A percentile compares a stretch with the other conserved stretches of the same genome.
These are phyloP conservation scores for Tachina grossa DNA, from an alignment of 2,888 invertebrate species.

Conservation along the genomic window DNA sequence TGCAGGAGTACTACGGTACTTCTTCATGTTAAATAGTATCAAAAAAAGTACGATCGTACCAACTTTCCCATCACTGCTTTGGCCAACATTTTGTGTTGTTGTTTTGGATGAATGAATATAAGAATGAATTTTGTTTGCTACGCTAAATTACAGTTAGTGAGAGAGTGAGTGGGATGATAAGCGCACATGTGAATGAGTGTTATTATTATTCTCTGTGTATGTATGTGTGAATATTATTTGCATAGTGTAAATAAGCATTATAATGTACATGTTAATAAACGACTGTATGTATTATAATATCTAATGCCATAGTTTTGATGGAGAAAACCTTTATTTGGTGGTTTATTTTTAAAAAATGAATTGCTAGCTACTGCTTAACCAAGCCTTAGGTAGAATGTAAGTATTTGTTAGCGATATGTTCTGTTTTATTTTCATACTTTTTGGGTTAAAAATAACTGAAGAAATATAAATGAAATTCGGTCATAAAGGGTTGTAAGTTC, in stretches of 20 bases:
- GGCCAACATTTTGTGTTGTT: slow-evolving; percentile 23
- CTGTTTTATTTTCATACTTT: slow-evolving; percentile 8
- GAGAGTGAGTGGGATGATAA: background rate
- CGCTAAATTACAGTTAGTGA: slow-evolving; percentile 41
- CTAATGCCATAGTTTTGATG: slow-evolving; percentile 23
- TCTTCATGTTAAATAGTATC: no score
- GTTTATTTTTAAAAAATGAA: slow-evolving; percentile 19
- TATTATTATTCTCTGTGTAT: background rate
- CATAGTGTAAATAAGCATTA: background rate
- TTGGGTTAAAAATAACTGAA: background rate
- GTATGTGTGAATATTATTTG: background rate
- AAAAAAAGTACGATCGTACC: no score
- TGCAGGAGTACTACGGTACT: no score
- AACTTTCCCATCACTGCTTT: no score
- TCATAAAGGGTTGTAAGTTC: background rate
- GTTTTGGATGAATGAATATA: slow-evolving; percentile 36
- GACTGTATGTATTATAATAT: background rate
- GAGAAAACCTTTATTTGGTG: slow-evolving; percentile 25
- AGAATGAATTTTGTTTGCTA: slow-evolving; percentile 27
- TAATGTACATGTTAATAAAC: background rate
- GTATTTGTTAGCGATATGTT: slow-evolving; percentile 23
- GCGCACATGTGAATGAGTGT: background rate
- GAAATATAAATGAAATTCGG: background rate
- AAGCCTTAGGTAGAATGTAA: background rate
- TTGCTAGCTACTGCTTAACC: background rate